phyloP scores from a whole-genome alignment of 1,140 invertebrate species.

The Bombyx mandarina region DNA sequence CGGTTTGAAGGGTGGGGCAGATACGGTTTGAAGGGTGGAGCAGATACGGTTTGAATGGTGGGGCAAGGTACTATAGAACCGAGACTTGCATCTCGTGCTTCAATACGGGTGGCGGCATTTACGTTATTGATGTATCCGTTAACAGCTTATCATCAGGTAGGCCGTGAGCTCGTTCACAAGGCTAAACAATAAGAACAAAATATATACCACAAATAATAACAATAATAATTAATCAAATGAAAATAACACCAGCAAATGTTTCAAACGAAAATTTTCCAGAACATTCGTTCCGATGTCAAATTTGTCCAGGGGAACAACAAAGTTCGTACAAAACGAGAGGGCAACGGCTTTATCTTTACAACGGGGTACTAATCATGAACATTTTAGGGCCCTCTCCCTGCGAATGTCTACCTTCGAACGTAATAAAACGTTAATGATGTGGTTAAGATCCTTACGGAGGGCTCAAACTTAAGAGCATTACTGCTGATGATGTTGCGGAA shows the following conservation, averaged over 20 bases:
- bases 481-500: neutral
- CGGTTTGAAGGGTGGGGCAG: no score
- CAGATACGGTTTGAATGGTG: no score
- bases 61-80: no score
- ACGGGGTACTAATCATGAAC: constrained; percentile 7
- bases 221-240: constrained; percentile 5
- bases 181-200: no score
- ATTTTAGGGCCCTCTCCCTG: constrained; percentile 6
- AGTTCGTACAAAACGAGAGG: constrained; percentile 4
- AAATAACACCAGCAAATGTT: constrained; percentile 1
- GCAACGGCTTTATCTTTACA: constrained; percentile 4
- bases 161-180: no score
- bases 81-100: no score
- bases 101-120: no score
- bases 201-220: no score
- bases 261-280: constrained; percentile 1
- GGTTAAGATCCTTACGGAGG: constrained; percentile 6
- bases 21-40: no score
- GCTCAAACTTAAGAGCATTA: constrained; percentile 2
- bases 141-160: no score
- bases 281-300: constrained; percentile 1
- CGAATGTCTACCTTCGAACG: constrained; percentile 6
- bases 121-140: no score
- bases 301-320: neutral
- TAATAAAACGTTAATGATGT: constrained; percentile 10